A percentile compares a stretch with the other conserved stretches of the same genome.
These are phyloP conservation scores for Psammodynastes pulverulentus DNA, from an alignment of 2,113 vertebrate species.

Conservation along the genomic window DNA sequence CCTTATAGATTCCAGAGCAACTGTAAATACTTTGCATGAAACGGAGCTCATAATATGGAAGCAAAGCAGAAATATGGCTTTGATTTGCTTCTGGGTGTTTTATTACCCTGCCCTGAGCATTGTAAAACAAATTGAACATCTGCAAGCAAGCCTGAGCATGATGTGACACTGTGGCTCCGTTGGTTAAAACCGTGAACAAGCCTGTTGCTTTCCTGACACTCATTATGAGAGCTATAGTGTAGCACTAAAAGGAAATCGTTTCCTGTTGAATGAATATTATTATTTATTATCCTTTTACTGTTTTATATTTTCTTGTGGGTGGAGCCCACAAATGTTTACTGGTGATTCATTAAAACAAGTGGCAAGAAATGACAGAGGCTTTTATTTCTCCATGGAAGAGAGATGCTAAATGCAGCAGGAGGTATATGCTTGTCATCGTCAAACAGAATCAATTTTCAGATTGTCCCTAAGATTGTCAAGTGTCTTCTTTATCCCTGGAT, in stretches of 20 bases:
- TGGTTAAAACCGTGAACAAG: conserved; percentile 39
- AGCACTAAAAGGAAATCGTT: conserved; percentile 27
- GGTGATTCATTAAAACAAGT: not conserved
- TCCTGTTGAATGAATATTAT: conserved; percentile 44
- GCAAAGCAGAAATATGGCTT: conserved; percentile 42
- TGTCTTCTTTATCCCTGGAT: not conserved
- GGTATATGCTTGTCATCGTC: not conserved
- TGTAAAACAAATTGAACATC: conserved; percentile 42
- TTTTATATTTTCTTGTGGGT: conserved; percentile 21
- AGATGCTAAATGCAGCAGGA: not conserved
- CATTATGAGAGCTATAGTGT: conserved; percentile 26
- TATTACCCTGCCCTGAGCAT: conserved; percentile 29
- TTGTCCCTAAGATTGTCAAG: not conserved
- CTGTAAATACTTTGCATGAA: conserved; percentile 57
- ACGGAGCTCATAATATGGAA: conserved; percentile 52
- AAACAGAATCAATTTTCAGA: not conserved
- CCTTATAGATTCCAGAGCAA: conserved; percentile 45
- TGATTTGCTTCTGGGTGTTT: conserved; percentile 54
- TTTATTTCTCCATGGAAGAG: not conserved
- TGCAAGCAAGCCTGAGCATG: conserved; percentile 42
- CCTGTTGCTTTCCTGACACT: conserved; percentile 35
- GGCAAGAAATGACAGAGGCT: not conserved
- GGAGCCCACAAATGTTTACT: conserved; percentile 17
- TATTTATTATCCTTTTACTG: conserved; percentile 24
- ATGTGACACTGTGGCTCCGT: conserved; percentile 32